phyloP scores from a whole-genome alignment of 2,888 invertebrate genomes.

The Zeuzera pyrina region DNA sequence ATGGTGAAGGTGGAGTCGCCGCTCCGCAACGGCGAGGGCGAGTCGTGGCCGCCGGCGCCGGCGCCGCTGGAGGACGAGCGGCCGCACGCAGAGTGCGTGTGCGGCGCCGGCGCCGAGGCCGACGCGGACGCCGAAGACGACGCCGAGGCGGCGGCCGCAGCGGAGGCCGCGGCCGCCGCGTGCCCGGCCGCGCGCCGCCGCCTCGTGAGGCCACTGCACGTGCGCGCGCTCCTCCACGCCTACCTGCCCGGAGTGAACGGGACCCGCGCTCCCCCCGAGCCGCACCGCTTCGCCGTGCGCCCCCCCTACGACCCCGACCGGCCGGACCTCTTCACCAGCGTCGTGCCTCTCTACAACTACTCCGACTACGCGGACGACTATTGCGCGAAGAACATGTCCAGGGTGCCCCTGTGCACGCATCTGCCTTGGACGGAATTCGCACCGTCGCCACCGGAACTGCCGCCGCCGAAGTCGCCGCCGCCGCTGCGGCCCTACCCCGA shows the following conservation, averaged over 20 bases:
- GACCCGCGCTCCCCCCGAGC: conserved; percentile 57
- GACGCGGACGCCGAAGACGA: conserved; percentile 17
- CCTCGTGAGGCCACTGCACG: conserved; percentile 58
- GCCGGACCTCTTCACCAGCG: conserved; percentile 49
- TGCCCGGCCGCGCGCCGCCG: conserved; percentile 46
- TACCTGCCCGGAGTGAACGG: conserved; percentile 75
- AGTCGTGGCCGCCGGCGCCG: conserved; percentile 7
- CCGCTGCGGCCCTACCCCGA: conserved; percentile 43
- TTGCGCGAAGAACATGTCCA: conserved; percentile 53
- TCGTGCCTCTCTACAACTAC: conserved; percentile 61
- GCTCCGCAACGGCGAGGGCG: conserved; percentile 43
- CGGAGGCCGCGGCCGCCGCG: conserved; percentile 25
- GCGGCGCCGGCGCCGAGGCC: conserved; percentile 28
- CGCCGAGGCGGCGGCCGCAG: conserved; percentile 21
- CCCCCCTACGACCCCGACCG: conserved; percentile 30
- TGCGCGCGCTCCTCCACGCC: conserved; percentile 69
- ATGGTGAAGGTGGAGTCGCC: conserved; percentile 44
- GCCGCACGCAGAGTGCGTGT: conserved; percentile 39
- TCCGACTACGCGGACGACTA: conserved; percentile 64
- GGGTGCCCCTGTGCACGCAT: conserved; percentile 42
- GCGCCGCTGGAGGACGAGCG: conserved; percentile 44
- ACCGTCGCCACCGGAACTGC: conserved; percentile 44
- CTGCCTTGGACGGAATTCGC: conserved; percentile 55
- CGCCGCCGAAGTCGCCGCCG: conserved; percentile 47
- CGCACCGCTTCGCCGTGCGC: conserved; percentile 54